phyloP scores from a whole-genome alignment of 2,113 vertebrate genomes.

The Pithys albifrons region DNA sequence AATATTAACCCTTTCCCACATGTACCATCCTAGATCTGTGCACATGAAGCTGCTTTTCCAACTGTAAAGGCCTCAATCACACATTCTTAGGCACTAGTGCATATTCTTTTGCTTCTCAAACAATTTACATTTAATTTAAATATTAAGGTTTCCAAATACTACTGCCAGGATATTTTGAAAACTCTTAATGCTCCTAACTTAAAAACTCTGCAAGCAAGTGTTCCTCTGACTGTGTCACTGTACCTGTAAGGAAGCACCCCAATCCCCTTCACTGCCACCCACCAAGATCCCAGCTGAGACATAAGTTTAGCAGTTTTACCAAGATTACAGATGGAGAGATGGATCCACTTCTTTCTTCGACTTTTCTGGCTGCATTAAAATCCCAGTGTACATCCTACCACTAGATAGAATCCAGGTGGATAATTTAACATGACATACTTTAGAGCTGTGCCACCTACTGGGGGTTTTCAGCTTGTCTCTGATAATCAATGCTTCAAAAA shows the following conservation, averaged over 20 bases:
- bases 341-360: background rate
- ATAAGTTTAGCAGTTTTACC: background rate
- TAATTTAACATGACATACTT: background rate
- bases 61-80: background rate
- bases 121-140: background rate
- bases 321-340: background rate
- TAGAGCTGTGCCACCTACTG: background rate
- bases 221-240: background rate
- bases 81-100: background rate
- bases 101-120: background rate
- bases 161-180: background rate
- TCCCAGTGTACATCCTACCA: too few relatives aligned
- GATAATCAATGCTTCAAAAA: background rate
- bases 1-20: background rate
- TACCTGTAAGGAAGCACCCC: fast-evolving
- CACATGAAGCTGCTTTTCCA: background rate
- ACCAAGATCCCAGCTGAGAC: background rate
- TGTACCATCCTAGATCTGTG: background rate
- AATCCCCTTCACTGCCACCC: too few relatives aligned
- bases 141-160: background rate
- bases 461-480: background rate
- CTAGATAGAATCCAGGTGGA: background rate
- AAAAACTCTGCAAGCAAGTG: background rate
- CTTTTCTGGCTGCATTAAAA: background rate
- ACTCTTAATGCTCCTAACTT: background rate